Evolutionary conservation across 2,797 vertebrate species (phyloP).

Genomic region (Pachyuromys duprasi): DNA sequence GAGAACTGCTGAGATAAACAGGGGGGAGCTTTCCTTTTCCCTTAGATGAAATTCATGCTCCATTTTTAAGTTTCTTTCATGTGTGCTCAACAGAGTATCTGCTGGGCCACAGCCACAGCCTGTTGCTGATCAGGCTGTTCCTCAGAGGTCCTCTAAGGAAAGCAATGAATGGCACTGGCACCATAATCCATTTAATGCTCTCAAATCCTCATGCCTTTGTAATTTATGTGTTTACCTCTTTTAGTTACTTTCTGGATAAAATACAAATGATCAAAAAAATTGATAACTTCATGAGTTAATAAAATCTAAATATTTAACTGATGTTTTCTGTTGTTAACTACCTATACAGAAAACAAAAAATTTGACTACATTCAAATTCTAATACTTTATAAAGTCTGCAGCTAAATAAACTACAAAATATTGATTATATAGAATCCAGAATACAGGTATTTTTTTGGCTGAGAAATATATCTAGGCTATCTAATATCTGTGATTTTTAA

Average conservation of each 20-base stretch:
- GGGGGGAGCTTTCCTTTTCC: neutral
- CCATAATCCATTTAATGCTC: conserved; percentile 35
- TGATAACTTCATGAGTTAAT: conserved; percentile 47
- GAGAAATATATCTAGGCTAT: neutral
- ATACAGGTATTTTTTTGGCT: neutral
- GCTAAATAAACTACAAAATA: conserved; percentile 47
- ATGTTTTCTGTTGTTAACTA: conserved; percentile 46
- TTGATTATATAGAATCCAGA: neutral
- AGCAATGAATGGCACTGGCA: neutral
- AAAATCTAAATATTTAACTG: conserved; percentile 45
- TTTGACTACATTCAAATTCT: conserved; percentile 47
- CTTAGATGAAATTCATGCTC: conserved; percentile 18
- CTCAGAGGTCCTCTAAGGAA: neutral
- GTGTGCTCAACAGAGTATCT: neutral
- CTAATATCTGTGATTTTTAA: neutral
- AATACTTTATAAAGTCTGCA: conserved; percentile 28
- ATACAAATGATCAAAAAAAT: conserved; percentile 9
- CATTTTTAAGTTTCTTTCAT: conserved; percentile 13
- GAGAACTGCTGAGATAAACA: conserved; percentile 11
- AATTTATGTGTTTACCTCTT: conserved; percentile 52
- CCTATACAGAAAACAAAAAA: conserved; percentile 12
- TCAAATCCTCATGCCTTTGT: neutral
- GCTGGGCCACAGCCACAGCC: neutral
- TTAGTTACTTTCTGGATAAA: conserved; percentile 49
- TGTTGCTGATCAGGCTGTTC: neutral